phyloP scores from a whole-genome alignment of 2,113 vertebrate genomes.

The Ictalurus punctatus region DNA sequence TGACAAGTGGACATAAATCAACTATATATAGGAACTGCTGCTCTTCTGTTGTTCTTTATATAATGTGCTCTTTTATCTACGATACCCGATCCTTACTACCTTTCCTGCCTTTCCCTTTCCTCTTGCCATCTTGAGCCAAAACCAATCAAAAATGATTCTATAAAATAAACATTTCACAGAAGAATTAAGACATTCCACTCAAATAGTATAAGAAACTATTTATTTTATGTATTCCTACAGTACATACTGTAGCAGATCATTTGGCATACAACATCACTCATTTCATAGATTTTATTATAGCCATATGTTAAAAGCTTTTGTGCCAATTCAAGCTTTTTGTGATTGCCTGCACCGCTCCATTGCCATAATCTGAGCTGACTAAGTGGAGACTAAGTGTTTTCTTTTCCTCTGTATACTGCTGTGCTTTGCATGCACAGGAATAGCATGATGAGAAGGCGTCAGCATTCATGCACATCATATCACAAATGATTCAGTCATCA shows the following conservation, averaged over 20 bases:
- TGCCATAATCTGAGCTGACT: slow-evolving; percentile 33
- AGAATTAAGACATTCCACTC: background rate
- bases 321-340: slow-evolving; percentile 30
- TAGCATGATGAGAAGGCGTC: slow-evolving; percentile 37
- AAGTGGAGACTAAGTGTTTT: slow-evolving; percentile 27
- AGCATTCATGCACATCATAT: slow-evolving; percentile 36
- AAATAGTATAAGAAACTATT: background rate
- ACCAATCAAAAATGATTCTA: background rate
- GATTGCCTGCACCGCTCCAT: slow-evolving; percentile 24
- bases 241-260: background rate
- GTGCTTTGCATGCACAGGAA: slow-evolving; percentile 30
- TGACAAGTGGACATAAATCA: background rate
- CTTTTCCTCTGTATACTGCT: slow-evolving; percentile 9
- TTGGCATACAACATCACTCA: background rate
- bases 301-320: slow-evolving; percentile 19
- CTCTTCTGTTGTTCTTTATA: background rate
- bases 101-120: background rate
- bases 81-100: no score
- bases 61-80: background rate
- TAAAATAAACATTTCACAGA: background rate
- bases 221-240: background rate
- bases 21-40: background rate
- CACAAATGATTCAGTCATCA: slow-evolving; percentile 42
- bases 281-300: slow-evolving; percentile 18
- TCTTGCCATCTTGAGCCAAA: background rate